A percentile compares a stretch with the other conserved stretches of the same genome.
Conservation (phyloP, 1,140 invertebrate genomes). For the roundworm (Caenorhabditis elegans) region DNA sequence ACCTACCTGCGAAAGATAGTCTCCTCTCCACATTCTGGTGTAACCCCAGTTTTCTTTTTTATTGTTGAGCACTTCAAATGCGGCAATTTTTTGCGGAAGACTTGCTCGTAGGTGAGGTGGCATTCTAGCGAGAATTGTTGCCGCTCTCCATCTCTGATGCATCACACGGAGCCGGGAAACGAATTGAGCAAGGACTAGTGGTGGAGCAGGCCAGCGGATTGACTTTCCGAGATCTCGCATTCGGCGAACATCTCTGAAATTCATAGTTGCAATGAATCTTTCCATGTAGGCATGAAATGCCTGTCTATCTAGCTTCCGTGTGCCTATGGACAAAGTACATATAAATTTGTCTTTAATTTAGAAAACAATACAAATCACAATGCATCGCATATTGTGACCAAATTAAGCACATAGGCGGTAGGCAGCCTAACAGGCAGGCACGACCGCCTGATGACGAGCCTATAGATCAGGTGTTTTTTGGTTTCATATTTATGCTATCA, state of each 20-base stretch:
- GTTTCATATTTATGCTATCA: too few species aligned
- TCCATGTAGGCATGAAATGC: too few species aligned
- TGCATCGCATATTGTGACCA: too few species aligned
- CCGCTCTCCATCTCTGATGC: conserved; percentile 80
- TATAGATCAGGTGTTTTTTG: too few species aligned
- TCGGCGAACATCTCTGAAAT: conserved; percentile 52
- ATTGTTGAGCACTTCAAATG: conserved; percentile 77
- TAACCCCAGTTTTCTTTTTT: conserved; percentile 81
- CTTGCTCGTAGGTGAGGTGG: conserved; percentile 78
- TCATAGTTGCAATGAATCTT: too few species aligned
- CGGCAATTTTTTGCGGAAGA: conserved; percentile 78
- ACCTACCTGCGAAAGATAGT: conserved; percentile 75
- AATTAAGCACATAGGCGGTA: too few species aligned
- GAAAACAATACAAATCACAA: too few species aligned
- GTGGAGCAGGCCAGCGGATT: conserved; percentile 79
- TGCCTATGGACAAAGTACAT: too few species aligned
- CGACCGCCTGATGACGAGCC: too few species aligned
- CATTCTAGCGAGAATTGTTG: conserved; percentile 80
- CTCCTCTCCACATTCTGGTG: conserved; percentile 82
- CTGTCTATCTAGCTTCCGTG: too few species aligned
- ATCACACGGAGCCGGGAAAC: conserved; percentile 70
- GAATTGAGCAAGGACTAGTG: conserved; percentile 72
- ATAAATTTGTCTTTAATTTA: too few species aligned
- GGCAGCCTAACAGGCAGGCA: too few species aligned
- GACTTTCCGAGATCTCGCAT: conserved; percentile 76